Evolutionary conservation across 1,140 invertebrate species (phyloP).

Genomic region (Papilio polyxenes): DNA sequence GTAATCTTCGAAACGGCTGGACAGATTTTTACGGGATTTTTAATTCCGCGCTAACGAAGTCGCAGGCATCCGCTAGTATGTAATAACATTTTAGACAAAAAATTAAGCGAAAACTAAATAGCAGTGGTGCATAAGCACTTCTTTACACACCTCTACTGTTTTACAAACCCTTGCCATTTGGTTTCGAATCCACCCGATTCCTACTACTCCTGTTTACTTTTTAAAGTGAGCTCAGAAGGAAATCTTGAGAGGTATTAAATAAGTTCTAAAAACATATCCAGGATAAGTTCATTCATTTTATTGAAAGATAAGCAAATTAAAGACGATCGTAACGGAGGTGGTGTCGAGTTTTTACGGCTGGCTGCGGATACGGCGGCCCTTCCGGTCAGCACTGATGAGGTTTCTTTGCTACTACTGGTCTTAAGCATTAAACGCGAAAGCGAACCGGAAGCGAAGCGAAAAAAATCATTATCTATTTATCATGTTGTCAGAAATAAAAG

Average conservation of each 20-base stretch:
- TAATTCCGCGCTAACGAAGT: no score
- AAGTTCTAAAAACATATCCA: neutral
- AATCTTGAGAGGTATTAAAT: neutral
- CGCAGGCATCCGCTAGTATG: no score
- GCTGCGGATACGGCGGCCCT: neutral
- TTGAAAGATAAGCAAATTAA: constrained; percentile 11
- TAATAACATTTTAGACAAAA: no score
- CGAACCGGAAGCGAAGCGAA: neutral
- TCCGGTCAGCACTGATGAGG: constrained; percentile 27
- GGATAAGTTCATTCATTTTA: constrained; percentile 9
- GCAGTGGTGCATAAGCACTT: no score
- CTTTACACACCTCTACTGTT: no score
- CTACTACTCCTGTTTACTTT: neutral
- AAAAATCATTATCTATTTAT: neutral
- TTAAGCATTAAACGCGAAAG: neutral
- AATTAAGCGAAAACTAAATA: no score
- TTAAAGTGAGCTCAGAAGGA: neutral
- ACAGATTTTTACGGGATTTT: no score
- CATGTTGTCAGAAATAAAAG: neutral
- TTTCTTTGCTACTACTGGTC: neutral
- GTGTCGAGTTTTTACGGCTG: constrained; percentile 18
- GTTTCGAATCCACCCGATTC: no score
- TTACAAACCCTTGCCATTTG: no score
- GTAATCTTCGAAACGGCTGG: no score
- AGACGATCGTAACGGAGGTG: constrained; percentile 12